A percentile compares a stretch with the other conserved stretches of the same genome.
Evolutionary conservation across 2,888 invertebrate genomes (phyloP).

Genomic region (Sminthurinus aureus): DNA sequence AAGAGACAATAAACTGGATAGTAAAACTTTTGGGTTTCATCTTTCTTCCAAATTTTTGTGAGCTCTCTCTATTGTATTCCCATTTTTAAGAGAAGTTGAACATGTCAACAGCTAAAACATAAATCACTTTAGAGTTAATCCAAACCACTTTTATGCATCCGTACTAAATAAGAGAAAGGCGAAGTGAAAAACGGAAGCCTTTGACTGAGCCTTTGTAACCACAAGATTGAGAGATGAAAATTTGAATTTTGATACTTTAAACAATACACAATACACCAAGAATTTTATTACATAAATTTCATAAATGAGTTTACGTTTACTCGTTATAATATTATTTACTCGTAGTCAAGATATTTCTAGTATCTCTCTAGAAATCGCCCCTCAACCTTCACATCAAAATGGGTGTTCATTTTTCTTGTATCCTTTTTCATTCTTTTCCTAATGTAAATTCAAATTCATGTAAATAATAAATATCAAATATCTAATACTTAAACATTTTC

Average conservation of each 20-base stretch:
- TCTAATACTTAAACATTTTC: too few relatives aligned
- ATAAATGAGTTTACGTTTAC: background rate
- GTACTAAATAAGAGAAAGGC: background rate
- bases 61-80: background rate
- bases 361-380: background rate
- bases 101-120: conserved; percentile 1
- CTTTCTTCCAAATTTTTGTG: background rate
- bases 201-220: background rate
- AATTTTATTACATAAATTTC: background rate
- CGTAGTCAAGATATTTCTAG: background rate
- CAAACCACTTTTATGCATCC: background rate
- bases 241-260: background rate
- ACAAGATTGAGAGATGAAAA: background rate
- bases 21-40: background rate
- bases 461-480: too few relatives aligned
- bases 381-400: background rate
- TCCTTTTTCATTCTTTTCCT: too few relatives aligned
- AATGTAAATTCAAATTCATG: too few relatives aligned
- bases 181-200: too few relatives aligned
- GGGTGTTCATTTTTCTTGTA: too few relatives aligned
- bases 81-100: background rate
- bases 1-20: background rate
- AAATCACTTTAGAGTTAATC: conserved; percentile 24
- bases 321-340: too few relatives aligned
- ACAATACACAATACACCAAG: background rate